These are phyloP conservation scores for Bambusicola thoracicus DNA, from an alignment of 2,113 vertebrate species.

Conservation along the genomic window DNA sequence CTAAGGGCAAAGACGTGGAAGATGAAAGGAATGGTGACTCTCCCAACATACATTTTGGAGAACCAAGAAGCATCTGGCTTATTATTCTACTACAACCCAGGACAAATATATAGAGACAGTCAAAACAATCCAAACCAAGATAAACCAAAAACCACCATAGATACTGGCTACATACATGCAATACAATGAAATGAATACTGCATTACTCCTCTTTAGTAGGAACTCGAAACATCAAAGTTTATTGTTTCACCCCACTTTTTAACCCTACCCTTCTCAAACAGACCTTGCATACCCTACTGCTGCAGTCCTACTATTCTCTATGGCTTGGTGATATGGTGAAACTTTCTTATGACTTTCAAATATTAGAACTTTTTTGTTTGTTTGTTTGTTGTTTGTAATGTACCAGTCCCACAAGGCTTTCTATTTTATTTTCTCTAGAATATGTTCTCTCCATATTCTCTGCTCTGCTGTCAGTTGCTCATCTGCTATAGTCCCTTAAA, in stretches of 20 bases:
- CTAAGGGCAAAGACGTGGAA: not conserved
- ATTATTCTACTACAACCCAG: not conserved
- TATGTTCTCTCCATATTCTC: not conserved
- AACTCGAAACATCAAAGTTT: not conserved
- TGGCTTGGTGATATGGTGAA: not conserved
- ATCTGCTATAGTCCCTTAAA: not conserved
- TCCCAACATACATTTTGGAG: not conserved
- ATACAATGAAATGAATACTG: not conserved
- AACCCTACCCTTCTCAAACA: not conserved
- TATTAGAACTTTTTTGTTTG: too few relatives aligned
- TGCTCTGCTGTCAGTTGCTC: not conserved
- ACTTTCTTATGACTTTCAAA: not conserved
- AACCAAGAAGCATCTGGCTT: not conserved
- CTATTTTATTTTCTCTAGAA: not conserved
- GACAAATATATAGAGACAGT: not conserved
- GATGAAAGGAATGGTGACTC: not conserved
- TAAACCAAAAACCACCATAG: not conserved
- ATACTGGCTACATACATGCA: not conserved
- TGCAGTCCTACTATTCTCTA: not conserved
- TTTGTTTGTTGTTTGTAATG: not conserved
- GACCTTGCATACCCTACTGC: not conserved
- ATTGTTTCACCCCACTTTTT: not conserved
- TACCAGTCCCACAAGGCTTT: not conserved
- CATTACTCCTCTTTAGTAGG: not conserved
- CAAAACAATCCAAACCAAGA: not conserved